Evolutionary conservation across 2,797 vertebrate genomes (phyloP).

Genomic region (Eurystomus glaucurus): DNA sequence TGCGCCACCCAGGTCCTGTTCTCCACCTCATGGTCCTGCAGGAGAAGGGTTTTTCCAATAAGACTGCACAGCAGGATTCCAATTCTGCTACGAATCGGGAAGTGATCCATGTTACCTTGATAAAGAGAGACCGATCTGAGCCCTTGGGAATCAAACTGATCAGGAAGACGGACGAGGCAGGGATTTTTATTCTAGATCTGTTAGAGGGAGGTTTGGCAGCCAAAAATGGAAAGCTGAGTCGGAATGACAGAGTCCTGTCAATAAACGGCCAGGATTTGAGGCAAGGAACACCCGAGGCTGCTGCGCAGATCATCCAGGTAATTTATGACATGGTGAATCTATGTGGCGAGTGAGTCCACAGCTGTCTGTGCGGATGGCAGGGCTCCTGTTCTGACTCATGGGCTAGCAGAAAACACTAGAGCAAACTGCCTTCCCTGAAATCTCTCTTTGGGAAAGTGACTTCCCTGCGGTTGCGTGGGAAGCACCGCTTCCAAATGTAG

Average conservation of each 20-base stretch:
- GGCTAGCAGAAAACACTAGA: neutral
- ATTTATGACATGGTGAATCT: neutral
- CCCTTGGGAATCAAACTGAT: constrained; percentile 95
- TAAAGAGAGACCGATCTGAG: constrained; percentile 89
- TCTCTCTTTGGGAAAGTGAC: neutral
- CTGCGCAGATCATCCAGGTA: constrained; percentile 96
- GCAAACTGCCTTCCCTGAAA: neutral
- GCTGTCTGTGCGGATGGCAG: neutral
- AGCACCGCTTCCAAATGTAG: neutral
- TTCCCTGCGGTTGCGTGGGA: constrained; percentile 14
- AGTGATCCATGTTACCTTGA: constrained; percentile 90
- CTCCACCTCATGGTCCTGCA: constrained; percentile 92
- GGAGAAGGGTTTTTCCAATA: constrained; percentile 92
- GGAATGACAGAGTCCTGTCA: constrained; percentile 92
- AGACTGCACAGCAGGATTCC: constrained; percentile 80
- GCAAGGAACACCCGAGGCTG: constrained; percentile 93
- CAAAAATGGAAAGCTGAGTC: constrained; percentile 91
- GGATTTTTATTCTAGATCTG: constrained; percentile 93
- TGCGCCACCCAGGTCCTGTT: constrained; percentile 84
- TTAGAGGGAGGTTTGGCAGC: constrained; percentile 92
- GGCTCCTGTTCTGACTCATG: neutral
- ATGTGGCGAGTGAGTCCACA: neutral
- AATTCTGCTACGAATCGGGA: constrained; percentile 66
- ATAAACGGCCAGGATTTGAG: constrained; percentile 94
- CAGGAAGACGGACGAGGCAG: constrained; percentile 91